phyloP scores from a whole-genome alignment of 2,888 invertebrate genomes.

The Tanypteryx hageni region DNA sequence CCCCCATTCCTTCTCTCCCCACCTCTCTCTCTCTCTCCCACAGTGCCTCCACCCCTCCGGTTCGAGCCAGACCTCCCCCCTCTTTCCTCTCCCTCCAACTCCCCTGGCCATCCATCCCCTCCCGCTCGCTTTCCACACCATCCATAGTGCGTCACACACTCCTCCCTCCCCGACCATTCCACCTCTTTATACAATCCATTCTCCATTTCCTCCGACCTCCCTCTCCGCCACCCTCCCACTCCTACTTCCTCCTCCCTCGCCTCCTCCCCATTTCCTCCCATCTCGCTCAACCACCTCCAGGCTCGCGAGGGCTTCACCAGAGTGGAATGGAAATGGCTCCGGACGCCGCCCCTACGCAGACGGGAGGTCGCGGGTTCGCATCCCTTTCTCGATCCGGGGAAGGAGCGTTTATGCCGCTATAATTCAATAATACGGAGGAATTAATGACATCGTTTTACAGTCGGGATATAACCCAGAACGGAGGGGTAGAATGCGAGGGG shows the following conservation, averaged over 20 bases:
- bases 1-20: neutral
- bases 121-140: neutral
- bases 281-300: neutral
- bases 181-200: neutral
- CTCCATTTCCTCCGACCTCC: neutral
- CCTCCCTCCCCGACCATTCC: too few species aligned
- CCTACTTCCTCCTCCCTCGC: too few species aligned
- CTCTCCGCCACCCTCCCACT: too few species aligned
- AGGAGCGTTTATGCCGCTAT: slow-evolving; percentile 25
- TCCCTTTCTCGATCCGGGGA: neutral
- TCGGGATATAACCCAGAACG: slow-evolving; percentile 46
- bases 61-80: neutral
- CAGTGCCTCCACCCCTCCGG: neutral
- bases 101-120: neutral
- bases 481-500: slow-evolving; percentile 3
- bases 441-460: slow-evolving; percentile 51
- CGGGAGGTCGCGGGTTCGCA: slow-evolving; percentile 17
- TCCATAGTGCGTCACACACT: too few species aligned
- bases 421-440: slow-evolving; percentile 44
- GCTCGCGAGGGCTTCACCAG: too few species aligned
- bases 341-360: neutral
- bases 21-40: neutral
- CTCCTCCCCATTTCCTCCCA: neutral
- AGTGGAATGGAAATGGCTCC: neutral
- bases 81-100: neutral